Evolutionary conservation across 1,140 invertebrate genomes (phyloP).

Genomic region (Aphis gossypii): DNA sequence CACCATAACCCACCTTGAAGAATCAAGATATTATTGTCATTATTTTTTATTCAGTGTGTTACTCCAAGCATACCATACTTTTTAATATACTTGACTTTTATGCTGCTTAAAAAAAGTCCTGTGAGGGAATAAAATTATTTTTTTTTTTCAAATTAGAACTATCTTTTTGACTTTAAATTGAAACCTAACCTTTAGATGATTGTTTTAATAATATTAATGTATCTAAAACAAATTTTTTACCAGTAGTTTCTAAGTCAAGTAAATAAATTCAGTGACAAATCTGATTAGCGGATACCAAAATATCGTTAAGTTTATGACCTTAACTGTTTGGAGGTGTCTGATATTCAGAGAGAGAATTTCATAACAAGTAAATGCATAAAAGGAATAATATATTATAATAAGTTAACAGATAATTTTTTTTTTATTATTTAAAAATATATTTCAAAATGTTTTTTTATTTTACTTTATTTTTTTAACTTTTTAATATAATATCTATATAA

Average conservation of each 20-base stretch:
- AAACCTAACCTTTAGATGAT: background rate
- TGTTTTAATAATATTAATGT: background rate
- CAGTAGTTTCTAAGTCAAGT: background rate
- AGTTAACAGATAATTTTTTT: background rate
- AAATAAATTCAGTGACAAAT: background rate
- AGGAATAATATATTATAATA: too few species aligned
- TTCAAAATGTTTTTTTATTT: too few species aligned
- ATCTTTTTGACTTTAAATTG: background rate
- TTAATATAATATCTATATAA: too few species aligned
- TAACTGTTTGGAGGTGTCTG: too few species aligned
- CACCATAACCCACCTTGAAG: background rate
- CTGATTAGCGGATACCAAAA: too few species aligned
- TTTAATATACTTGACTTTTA: background rate
- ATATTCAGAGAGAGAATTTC: too few species aligned
- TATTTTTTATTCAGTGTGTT: background rate
- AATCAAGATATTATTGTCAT: background rate
- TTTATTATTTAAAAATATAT: too few species aligned
- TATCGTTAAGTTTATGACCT: too few species aligned
- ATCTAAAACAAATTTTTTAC: background rate
- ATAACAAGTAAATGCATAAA: too few species aligned
- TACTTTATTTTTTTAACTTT: too few species aligned
- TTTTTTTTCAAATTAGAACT: background rate
- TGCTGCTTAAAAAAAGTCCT: background rate
- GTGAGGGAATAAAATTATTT: too few species aligned
- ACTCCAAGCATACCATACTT: background rate